Evolutionary conservation across 2,797 vertebrate species (phyloP).

Genomic region (Spatula versicolor): DNA sequence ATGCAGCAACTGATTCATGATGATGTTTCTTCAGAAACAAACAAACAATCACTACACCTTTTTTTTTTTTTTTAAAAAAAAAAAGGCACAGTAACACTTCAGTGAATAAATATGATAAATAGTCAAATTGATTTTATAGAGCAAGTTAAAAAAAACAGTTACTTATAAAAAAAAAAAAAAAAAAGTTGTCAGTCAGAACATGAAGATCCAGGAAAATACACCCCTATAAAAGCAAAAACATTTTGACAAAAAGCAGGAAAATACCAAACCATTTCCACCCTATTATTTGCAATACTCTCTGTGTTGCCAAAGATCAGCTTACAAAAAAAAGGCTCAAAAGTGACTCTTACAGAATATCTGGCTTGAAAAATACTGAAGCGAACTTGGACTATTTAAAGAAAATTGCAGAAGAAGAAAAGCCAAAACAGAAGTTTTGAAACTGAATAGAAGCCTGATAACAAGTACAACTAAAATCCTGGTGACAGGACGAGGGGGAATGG

Average conservation of each 20-base stretch:
- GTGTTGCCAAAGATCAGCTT: neutral
- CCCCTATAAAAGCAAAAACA: neutral
- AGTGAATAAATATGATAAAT: neutral
- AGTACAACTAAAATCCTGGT: neutral
- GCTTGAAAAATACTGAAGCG: neutral
- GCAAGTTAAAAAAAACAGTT: neutral
- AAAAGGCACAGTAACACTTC: neutral
- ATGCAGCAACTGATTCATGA: neutral
- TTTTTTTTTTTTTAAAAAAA: neutral
- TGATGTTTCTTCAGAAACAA: neutral
- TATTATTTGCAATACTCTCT: neutral
- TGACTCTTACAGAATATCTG: neutral
- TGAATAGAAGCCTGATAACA: neutral
- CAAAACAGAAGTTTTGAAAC: neutral
- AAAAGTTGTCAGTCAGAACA: neutral
- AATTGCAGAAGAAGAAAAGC: neutral
- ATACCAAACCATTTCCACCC: neutral
- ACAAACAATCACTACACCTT: neutral
- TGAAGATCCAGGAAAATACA: constrained; percentile 4
- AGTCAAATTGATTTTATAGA: neutral
- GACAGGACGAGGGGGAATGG: too few relatives aligned
- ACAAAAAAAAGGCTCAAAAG: neutral
- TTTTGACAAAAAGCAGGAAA: neutral
- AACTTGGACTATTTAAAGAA: neutral
- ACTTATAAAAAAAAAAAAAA: neutral